Evolutionary conservation across 2,113 vertebrate species (phyloP).

Genomic region (Apistogramma diplotaenia): DNA sequence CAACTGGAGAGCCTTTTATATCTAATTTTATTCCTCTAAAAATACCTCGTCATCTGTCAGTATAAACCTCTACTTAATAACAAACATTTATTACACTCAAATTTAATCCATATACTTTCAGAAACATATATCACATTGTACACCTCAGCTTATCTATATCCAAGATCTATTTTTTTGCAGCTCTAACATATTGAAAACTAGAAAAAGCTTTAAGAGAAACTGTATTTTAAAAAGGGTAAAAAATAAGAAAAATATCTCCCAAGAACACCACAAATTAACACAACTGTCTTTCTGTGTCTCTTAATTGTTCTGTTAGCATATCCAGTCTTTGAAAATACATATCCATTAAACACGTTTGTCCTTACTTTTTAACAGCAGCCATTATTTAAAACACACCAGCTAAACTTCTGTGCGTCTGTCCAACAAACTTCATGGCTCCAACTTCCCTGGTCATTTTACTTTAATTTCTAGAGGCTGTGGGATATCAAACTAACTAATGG

Average conservation of each 20-base stretch:
- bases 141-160: conserved; percentile 22
- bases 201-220: conserved; percentile 11
- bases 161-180: conserved; percentile 6
- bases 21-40: conserved; percentile 71
- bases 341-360: neutral
- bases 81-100: conserved; percentile 48
- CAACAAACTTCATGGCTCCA: conserved; percentile 22
- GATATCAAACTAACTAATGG: conserved; percentile 21
- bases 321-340: neutral
- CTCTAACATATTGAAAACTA: conserved; percentile 39
- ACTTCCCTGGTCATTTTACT: conserved; percentile 37
- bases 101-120: conserved; percentile 25
- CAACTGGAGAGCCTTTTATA: conserved; percentile 38
- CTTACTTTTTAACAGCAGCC: neutral
- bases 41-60: conserved; percentile 19
- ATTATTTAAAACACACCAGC: conserved; percentile 17
- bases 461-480: conserved; percentile 45
- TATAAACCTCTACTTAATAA: conserved; percentile 47
- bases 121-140: conserved; percentile 41
- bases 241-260: conserved; percentile 15
- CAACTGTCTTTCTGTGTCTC: neutral
- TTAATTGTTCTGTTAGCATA: conserved; percentile 6
- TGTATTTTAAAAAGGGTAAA: conserved; percentile 30
- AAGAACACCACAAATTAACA: conserved; percentile 10
- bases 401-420: conserved; percentile 14